Percentiles rank a stretch among this genome's conserved stretches.
These are phyloP conservation scores for Theretra japonica DNA, from an alignment of 2,888 invertebrate genomes.

Conservation along the genomic window DNA sequence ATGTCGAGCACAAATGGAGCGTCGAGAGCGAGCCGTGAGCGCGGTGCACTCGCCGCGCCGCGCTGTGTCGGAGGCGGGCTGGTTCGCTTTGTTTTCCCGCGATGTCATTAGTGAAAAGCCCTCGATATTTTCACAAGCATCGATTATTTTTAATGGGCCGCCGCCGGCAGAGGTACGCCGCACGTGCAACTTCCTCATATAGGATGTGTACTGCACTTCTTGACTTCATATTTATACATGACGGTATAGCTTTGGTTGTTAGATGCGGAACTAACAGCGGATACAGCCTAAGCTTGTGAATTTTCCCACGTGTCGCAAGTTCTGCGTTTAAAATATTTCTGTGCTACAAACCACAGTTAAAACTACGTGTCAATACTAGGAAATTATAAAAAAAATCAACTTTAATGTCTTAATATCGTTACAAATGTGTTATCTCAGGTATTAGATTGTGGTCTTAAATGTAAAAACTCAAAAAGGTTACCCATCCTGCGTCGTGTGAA, in stretches of 20 bases:
- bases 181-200: slow-evolving; percentile 44
- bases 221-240: not conserved
- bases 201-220: not conserved
- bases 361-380: too few species aligned
- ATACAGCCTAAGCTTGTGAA: not conserved
- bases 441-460: not conserved
- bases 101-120: slow-evolving; percentile 82
- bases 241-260: not conserved
- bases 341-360: too few species aligned
- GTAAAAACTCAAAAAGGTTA: too few species aligned
- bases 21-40: slow-evolving; percentile 39
- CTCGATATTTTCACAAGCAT: slow-evolving; percentile 81
- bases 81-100: slow-evolving; percentile 73
- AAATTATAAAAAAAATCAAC: too few species aligned
- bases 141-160: slow-evolving; percentile 83
- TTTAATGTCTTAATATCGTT: too few species aligned
- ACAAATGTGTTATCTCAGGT: too few species aligned
- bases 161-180: slow-evolving; percentile 65
- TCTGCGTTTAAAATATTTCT: not conserved
- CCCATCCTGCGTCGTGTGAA: too few species aligned
- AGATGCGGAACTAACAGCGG: not conserved
- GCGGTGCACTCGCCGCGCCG: slow-evolving; percentile 24
- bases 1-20: slow-evolving; percentile 42
- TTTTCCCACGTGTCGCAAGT: not conserved
- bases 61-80: slow-evolving; percentile 34